Evolutionary conservation across 2,797 vertebrate genomes (phyloP).

Genomic region (Eutrigla gurnardus): DNA sequence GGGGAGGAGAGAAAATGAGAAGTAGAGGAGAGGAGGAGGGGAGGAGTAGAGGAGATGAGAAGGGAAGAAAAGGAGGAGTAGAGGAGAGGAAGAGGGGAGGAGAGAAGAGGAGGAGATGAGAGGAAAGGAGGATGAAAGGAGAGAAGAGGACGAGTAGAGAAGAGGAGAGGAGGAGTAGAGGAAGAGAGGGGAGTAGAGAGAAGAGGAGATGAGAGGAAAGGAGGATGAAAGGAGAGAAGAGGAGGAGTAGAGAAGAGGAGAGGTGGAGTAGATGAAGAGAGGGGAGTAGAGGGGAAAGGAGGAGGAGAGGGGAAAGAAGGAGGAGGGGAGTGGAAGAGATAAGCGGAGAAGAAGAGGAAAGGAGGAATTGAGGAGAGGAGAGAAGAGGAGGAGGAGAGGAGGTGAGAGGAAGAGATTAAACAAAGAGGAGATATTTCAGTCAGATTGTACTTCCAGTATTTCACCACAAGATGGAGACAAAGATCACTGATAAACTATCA

Average conservation of each 20-base stretch:
- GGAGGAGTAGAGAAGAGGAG: background rate
- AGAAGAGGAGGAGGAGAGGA: background rate
- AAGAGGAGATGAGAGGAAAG: too few species aligned
- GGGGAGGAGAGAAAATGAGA: too few species aligned
- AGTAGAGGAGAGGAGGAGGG: too few species aligned
- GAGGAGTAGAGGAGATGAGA: background rate
- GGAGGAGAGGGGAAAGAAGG: too few species aligned
- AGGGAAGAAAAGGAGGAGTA: too few species aligned
- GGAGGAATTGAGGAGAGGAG: background rate
- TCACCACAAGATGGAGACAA: slow-evolving; percentile 57
- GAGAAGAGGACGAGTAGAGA: background rate
- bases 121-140: background rate
- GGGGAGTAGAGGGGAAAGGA: background rate
- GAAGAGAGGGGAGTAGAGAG: too few species aligned
- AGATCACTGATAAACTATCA: background rate
- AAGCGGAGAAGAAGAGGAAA: background rate
- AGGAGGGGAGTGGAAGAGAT: background rate
- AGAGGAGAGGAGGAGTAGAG: background rate
- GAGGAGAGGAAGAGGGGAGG: background rate
- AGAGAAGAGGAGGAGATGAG: background rate
- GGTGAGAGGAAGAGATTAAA: too few species aligned
- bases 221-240: background rate
- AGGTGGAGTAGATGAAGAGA: background rate
- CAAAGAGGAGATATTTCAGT: background rate
- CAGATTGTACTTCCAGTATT: background rate